Evolutionary conservation across 2,113 vertebrate species (phyloP), one percentile per base, ranked within the genome.

Genomic region (Riparia riparia): DNA sequence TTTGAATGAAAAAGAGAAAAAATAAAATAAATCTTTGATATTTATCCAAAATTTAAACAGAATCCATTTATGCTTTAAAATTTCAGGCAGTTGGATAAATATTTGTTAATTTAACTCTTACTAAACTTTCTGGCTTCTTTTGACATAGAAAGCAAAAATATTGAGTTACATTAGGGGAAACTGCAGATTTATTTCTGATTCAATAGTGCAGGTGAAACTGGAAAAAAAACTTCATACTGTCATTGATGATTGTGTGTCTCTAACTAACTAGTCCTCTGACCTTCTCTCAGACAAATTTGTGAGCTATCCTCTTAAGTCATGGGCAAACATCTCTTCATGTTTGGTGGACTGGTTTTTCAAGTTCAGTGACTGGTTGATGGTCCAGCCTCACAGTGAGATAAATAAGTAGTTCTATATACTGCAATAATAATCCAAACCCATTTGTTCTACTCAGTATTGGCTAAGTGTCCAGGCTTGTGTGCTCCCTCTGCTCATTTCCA

Each of bases 311-410:
- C 7, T 51, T 31, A 86, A 34, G 17, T 42, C 37, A 41, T 4
- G 1, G 17, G 2, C 14, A 39, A 51, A 24, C 3, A 2, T 45
- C 4, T 26, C 17, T 66, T 63, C 7, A 1, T 18, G 5, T 69
- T 39, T 77, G 15, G 25, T 39, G 17, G 37, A 17, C 37, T 39
- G 26, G 4, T 39, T 61, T 26, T 61, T 41, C 37, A 39, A 28
- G 25, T 37, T 41, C 29, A 65, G 26, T 74, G 34, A 28, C 19
- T 57, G 9, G 7, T 7, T 65, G 17, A 29, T n/a, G 37, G 6
- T 34, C 78, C 31, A 61, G 7, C 3, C 28, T 90, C 18, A n/a
- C 12, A 57, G n/a, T 32, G 41, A 85, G 28, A 53, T 19, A 72
- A 78, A 47, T 39, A 65, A 78, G 6, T 28, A 71, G 53, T 19